Percentiles rank a stretch among this genome's conserved stretches.
Evolutionary conservation across 2,797 vertebrate genomes (phyloP).

Genomic region (Steatocranus sp.): DNA sequence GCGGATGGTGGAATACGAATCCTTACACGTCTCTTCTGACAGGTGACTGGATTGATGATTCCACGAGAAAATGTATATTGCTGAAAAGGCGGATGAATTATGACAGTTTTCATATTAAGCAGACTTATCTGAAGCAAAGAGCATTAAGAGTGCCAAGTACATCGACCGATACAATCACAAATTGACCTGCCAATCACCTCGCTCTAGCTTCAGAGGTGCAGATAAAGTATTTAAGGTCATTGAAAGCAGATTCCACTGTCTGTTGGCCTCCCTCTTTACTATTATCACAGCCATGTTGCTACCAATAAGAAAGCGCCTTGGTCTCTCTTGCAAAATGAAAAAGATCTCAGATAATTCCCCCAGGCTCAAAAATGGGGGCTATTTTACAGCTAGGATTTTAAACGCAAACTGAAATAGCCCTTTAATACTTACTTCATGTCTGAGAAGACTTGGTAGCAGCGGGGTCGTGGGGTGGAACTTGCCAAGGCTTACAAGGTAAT

Average conservation of each 20-base stretch:
- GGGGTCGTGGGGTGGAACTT: constrained; percentile 42
- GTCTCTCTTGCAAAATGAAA: constrained; percentile 56
- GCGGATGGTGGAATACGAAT: constrained; percentile 36
- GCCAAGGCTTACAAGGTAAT: constrained; percentile 73
- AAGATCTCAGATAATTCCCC: constrained; percentile 64
- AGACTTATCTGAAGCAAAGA: constrained; percentile 79
- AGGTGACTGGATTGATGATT: constrained; percentile 75
- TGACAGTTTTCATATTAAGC: constrained; percentile 84
- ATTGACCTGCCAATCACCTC: constrained; percentile 82
- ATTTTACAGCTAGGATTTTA: constrained; percentile 58
- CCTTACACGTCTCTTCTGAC: constrained; percentile 61
- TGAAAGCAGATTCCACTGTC: constrained; percentile 65
- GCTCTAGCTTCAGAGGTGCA: constrained; percentile 72
- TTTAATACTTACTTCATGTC: constrained; percentile 64
- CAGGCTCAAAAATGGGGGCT: constrained; percentile 40
- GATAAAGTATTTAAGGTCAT: constrained; percentile 81
- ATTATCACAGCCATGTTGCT: constrained; percentile 62
- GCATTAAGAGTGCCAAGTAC: constrained; percentile 77
- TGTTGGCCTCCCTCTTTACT: constrained; percentile 56
- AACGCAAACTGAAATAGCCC: constrained; percentile 58
- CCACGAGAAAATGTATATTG: constrained; percentile 64
- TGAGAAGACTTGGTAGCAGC: constrained; percentile 39
- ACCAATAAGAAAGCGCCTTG: constrained; percentile 31
- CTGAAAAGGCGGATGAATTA: constrained; percentile 74
- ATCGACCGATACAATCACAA: constrained; percentile 79